Conservation (phyloP, 2,888 invertebrate genomes). For the Aporophyla lueneburgensis region DNA sequence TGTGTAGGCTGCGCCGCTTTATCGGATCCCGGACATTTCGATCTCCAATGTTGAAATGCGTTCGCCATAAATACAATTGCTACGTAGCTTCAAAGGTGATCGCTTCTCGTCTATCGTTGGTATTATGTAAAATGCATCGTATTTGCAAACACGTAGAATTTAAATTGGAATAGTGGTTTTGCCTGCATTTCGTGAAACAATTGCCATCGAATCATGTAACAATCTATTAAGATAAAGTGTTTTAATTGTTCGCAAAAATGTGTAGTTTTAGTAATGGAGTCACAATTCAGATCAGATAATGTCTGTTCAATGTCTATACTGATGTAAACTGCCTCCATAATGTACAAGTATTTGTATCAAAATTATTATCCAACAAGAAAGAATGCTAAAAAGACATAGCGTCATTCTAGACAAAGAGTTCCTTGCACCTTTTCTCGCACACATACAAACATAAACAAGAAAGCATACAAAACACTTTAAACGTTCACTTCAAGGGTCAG, state of each 20-base stretch:
- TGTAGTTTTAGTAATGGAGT: not conserved
- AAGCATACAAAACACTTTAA: constrained; percentile 51
- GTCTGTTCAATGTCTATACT: constrained; percentile 7
- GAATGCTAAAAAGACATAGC: constrained; percentile 19
- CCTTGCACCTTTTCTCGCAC: constrained; percentile 46
- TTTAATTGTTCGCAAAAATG: constrained; percentile 37
- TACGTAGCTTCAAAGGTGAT: constrained; percentile 46
- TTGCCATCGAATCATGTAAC: constrained; percentile 19
- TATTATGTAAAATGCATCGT: constrained; percentile 30
- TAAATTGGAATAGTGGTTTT: constrained; percentile 14
- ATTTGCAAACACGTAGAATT: constrained; percentile 15
- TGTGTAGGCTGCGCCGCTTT: constrained; percentile 34
- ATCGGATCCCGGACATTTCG: constrained; percentile 48
- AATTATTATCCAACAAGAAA: constrained; percentile 9
- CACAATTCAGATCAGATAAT: not conserved
- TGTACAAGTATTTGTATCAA: constrained; percentile 9
- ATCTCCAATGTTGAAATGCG: constrained; percentile 56
- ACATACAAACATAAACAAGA: constrained; percentile 39
- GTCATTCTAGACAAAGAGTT: constrained; percentile 52
- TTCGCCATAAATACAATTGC: constrained; percentile 57
- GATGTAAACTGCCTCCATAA: not conserved
- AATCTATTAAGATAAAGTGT: constrained; percentile 21
- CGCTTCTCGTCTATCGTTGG: constrained; percentile 38
- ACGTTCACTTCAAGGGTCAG: constrained; percentile 46
- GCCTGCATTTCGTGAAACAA: constrained; percentile 31